Base-by-base conservation (phyloP, 2,888 invertebrate genomes). In the Bellardia pandia region DNA sequence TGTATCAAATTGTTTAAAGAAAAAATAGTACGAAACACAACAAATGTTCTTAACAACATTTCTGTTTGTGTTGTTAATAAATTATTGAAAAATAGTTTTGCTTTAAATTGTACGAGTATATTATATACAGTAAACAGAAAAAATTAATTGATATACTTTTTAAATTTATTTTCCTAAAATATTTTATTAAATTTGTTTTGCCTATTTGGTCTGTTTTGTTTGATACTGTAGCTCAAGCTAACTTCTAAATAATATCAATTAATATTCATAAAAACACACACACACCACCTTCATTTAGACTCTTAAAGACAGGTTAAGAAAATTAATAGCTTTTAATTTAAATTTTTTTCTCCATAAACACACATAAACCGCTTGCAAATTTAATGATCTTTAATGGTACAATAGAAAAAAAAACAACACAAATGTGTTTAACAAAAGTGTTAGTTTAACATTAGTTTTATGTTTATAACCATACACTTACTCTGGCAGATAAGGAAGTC, bases 261-360 rank as follows among this genome's bases (percentile, higher is more conserved):
- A 81, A 77, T 87, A 84, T 81, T 84, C 80, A 74, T 81, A 77
- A 60, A 37, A 68, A 23, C 23, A 23, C 23, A 23, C n/a, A 62
- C 11, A n/a, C 76, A 60, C 60, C 80, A 85, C 72, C 85, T 80
- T 84, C 77, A 75, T 58, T 84, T 51, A 60, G 23, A 16, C 40
- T 64, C 30, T 14, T 45, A 37, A 37, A 69, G 56, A 48, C 72
- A 84, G 60, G 66, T 85, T 74, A 42, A 16, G 51, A 85, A 68
- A 85, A 85, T 85, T 79, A 74, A 85, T 85, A 78, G 84, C 42
- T 78, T 76, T 78, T 51, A 72, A 66, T 72, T 78, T 66, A 51
- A 62, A 76, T 23, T 30, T 30, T 48, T 78, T 74, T 51, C 51
- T 77, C 37, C n/a, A 16, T 42, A 42, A 3, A 30, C 3, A 51